phyloP scores from a whole-genome alignment of 2,888 invertebrate genomes.

The Sinelater perroti region DNA sequence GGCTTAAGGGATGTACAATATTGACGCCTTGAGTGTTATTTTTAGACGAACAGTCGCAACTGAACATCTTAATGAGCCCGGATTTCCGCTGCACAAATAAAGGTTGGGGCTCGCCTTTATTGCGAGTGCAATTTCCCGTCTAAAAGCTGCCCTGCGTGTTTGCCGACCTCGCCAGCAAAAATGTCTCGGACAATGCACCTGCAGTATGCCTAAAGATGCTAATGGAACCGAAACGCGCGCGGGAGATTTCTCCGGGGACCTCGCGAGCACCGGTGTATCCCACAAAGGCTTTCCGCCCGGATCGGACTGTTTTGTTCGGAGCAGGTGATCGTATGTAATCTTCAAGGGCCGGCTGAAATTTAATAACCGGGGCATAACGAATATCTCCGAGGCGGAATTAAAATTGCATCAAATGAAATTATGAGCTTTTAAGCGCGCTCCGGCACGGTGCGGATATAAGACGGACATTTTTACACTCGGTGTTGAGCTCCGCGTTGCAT shows the following conservation, averaged over 20 bases:
- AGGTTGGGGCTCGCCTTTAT: not conserved
- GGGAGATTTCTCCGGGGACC: no score
- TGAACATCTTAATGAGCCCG: conserved; percentile 17
- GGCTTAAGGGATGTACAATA: conserved; percentile 17
- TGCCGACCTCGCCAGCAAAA: no score
- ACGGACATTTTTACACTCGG: not conserved
- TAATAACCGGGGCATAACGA: not conserved
- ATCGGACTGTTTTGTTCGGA: no score
- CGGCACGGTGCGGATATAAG: not conserved
- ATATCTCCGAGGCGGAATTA: not conserved
- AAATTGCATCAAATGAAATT: conserved; percentile 5
- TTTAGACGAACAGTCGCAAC: conserved; percentile 6
- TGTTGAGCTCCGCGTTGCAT: not conserved
- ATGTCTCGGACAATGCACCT: no score
- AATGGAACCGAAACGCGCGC: no score
- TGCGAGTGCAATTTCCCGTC: conserved; percentile 7
- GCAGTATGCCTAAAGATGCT: no score
- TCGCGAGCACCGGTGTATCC: no score
- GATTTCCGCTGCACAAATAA: conserved; percentile 13
- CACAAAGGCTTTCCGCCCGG: no score
- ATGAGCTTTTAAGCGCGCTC: conserved; percentile 6
- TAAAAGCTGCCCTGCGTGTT: no score
- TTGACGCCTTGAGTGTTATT: conserved; percentile 22
- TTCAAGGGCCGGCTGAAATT: no score
- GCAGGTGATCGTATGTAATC: no score